phyloP scores from a whole-genome alignment of 1,140 invertebrate species.

The Leucophenga varia region DNA sequence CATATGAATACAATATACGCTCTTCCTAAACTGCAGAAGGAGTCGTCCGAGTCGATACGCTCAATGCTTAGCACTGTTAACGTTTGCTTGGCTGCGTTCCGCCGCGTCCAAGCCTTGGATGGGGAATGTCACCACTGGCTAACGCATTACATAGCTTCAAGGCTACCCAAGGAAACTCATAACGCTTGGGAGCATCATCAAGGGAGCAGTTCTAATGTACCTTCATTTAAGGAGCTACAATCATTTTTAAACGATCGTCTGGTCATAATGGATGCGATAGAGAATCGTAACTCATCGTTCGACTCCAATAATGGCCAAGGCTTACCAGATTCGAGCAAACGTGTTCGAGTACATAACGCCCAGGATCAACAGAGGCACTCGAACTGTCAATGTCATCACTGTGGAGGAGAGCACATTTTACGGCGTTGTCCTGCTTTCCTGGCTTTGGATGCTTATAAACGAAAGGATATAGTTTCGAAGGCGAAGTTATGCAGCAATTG shows the following conservation, averaged over 20 bases:
- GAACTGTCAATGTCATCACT: no score
- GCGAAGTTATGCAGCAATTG: background rate
- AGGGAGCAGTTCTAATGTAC: background rate
- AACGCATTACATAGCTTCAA: background rate
- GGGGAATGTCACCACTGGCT: background rate
- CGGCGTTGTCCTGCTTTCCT: no score
- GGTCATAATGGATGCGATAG: background rate
- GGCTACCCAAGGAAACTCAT: background rate
- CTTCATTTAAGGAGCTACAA: background rate
- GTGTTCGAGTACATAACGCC: no score
- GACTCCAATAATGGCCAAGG: background rate
- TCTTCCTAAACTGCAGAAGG: background rate
- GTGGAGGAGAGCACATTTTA: no score
- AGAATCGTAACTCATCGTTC: background rate
- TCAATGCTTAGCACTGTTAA: background rate
- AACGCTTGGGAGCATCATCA: slow-evolving; percentile 2
- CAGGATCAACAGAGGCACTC: no score
- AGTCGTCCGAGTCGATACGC: background rate
- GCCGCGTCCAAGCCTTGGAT: background rate
- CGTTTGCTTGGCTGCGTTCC: background rate
- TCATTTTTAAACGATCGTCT: background rate
- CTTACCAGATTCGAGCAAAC: no score
- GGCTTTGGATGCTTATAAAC: background rate
- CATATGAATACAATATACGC: background rate
- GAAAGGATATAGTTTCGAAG: background rate